Evolutionary conservation across 2,888 invertebrate genomes (phyloP).

Genomic region (Chaetoderma sp.): DNA sequence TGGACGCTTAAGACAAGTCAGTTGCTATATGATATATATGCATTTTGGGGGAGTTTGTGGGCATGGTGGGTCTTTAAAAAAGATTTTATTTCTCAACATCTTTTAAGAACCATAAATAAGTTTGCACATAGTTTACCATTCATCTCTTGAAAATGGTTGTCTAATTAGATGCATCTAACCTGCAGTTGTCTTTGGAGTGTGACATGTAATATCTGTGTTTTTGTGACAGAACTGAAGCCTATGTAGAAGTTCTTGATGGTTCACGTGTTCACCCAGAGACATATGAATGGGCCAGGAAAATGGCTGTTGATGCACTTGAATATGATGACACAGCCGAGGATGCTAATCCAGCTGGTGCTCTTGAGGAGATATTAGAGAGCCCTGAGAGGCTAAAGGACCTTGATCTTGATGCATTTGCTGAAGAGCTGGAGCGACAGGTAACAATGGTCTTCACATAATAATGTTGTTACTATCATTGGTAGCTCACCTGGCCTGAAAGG

Average conservation of each 20-base stretch:
- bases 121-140: no score
- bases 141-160: no score
- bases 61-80: not conserved
- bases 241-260: conserved; percentile 95
- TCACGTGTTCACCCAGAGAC: conserved; percentile 99
- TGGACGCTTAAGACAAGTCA: no score
- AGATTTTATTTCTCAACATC: not conserved
- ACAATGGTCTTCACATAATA: not conserved
- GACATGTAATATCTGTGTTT: no score
- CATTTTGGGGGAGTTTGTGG: no score
- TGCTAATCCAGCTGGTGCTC: conserved; percentile 91
- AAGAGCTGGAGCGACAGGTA: conserved; percentile 91
- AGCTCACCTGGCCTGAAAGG: no score
- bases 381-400: conserved; percentile 95
- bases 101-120: not conserved
- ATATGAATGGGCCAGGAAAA: conserved; percentile 99
- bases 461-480: no score
- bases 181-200: no score
- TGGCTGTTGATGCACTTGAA: conserved; percentile 99
- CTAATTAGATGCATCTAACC: no score
- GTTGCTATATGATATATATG: no score
- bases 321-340: conserved; percentile 91
- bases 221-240: conserved; percentile 86
- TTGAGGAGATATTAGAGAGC: conserved; percentile 96
- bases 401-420: conserved; percentile 98